Evolutionary conservation across 2,797 vertebrate genomes (phyloP).

Genomic region (Chelonia mydas): DNA sequence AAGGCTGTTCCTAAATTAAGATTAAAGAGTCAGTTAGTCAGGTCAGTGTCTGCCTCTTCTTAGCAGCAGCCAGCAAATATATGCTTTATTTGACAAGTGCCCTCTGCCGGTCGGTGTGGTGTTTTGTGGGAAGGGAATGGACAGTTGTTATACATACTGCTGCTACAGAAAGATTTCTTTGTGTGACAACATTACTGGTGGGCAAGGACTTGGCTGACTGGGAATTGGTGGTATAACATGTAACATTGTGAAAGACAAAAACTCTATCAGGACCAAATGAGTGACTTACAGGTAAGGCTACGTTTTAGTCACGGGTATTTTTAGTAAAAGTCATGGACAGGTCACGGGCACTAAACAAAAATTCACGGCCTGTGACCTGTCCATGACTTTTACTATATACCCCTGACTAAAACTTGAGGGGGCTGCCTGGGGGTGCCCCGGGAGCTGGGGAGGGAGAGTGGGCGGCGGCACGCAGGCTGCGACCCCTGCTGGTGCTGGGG

Average conservation of each 20-base stretch:
- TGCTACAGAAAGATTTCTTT: not conserved
- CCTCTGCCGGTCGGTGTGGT: not conserved
- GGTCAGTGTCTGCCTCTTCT: not conserved
- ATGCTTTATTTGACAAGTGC: not conserved
- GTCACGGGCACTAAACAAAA: too few species aligned
- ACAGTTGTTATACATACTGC: not conserved
- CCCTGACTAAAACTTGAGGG: too few species aligned
- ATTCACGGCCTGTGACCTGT: too few species aligned
- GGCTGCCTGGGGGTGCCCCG: too few species aligned
- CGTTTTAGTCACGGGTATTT: too few species aligned
- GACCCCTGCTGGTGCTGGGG: too few species aligned
- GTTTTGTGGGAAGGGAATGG: accelerated
- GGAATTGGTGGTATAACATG: not conserved
- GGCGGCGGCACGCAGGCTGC: too few species aligned
- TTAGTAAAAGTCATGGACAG: too few species aligned
- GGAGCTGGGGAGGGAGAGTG: too few species aligned
- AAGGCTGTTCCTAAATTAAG: constrained; percentile 61
- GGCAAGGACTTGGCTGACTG: not conserved
- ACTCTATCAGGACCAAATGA: not conserved
- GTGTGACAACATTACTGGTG: not conserved
- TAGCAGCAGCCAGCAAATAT: not conserved
- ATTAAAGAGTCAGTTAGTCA: constrained; percentile 27
- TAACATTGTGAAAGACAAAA: not conserved
- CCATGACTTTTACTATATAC: too few species aligned
- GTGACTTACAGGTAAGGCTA: not conserved